phyloP scores from a whole-genome alignment of 2,797 vertebrate genomes.

The Craterocephalus amniculus region DNA sequence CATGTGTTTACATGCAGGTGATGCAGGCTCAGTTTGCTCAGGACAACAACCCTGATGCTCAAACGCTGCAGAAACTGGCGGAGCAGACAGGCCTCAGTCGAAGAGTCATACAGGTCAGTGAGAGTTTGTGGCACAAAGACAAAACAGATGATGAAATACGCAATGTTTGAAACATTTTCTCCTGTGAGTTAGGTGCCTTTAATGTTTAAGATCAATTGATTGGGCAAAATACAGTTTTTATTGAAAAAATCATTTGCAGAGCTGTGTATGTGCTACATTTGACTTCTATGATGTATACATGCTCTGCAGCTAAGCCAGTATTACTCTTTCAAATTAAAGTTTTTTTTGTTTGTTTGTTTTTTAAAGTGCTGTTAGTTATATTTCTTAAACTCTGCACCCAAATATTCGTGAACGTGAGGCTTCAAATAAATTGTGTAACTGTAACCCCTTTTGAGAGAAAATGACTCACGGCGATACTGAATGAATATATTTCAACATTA shows the following conservation, averaged over 20 bases:
- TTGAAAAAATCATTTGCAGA: neutral
- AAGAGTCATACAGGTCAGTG: conserved; percentile 94
- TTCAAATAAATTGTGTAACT: neutral
- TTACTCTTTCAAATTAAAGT: neutral
- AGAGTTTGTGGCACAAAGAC: neutral
- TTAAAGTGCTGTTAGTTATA: neutral
- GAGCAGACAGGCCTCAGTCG: conserved; percentile 95
- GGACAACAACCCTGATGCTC: conserved; percentile 95
- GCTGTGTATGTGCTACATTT: neutral
- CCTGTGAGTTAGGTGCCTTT: neutral
- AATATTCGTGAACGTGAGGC: neutral
- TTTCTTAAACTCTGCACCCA: neutral
- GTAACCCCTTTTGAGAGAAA: neutral
- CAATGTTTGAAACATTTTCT: neutral
- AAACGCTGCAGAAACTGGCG: conserved; percentile 92
- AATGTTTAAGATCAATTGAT: neutral
- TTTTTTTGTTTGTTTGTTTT: neutral
- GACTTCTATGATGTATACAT: neutral
- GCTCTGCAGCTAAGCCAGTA: neutral
- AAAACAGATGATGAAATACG: conserved; percentile 1
- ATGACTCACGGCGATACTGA: accelerated
- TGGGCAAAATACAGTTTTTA: neutral
- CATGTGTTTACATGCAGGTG: conserved; percentile 79
- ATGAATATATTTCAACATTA: neutral
- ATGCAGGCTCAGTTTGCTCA: conserved; percentile 96